Evolutionary conservation across 2,888 invertebrate species (phyloP), one percentile per base, ranked within the genome.

Genomic region (Prosopocoilus inquinatus): DNA sequence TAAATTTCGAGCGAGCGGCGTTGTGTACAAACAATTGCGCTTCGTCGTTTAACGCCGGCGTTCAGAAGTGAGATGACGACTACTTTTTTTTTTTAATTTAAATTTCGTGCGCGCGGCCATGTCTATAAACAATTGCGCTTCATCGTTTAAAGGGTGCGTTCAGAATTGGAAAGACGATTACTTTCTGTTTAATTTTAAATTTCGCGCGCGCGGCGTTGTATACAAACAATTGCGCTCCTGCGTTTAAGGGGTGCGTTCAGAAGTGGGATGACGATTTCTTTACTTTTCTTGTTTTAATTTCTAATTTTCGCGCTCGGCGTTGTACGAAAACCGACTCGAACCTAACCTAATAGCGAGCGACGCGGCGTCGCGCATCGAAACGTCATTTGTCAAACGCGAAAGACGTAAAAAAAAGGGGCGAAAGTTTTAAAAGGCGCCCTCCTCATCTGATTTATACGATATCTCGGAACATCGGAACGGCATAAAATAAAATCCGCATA

Each of bases 391-490:
- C 20, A 28, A 3, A 28, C 20, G 20, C 20, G 20, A 28, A 28
- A 28, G 20, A 28, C 20, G 20, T 5, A 28, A 28, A 7, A 28
- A 28, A 28, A 28, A 28, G 20, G 4, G 3, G n/a, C n/a, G n/a
- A n/a, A 28, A 28, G 20, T 28, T 28, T 28, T 28, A 28, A 28
- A 28, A 28, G 20, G 20, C 20, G 20, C 20, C 3, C 20, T 1
- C 20, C 20, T 28, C 20, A 28, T 65, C 65, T 67, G 70, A 70
- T 70, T 69, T 71, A 70, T 68, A 54, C 59, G 65, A 68, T 67
- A 28, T 28, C 20, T 28, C 20, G n/a, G n/a, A 28, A 28, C 20
- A 28, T 28, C 20, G 20, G 20, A 28, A 28, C 20, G 20, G 20
- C 20, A 28, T 28, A 28, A 28, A 28, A 28, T 28, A 66, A 68